phyloP scores from a whole-genome alignment of 2,113 vertebrate species.

The Crotalus helleri region DNA sequence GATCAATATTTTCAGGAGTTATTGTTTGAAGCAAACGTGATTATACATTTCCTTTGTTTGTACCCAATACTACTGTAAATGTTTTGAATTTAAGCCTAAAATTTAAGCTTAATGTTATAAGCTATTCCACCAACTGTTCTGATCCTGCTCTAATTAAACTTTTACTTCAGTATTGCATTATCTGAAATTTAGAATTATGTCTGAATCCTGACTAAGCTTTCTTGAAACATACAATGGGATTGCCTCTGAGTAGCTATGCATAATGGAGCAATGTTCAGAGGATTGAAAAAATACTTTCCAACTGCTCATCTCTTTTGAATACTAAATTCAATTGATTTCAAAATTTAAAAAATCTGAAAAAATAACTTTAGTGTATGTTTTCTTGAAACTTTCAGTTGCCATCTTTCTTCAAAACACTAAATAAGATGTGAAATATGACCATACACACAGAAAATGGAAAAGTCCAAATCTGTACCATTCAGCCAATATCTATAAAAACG shows the following conservation, averaged over 20 bases:
- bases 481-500: background rate
- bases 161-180: background rate
- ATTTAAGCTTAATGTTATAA: background rate
- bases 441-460: background rate
- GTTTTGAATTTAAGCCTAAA: background rate
- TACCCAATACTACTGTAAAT: background rate
- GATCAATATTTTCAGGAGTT: background rate
- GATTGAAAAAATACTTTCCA: background rate
- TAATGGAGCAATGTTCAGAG: background rate
- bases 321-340: background rate
- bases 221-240: background rate
- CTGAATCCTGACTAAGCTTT: background rate
- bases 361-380: background rate
- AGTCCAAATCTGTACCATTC: background rate
- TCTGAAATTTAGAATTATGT: background rate
- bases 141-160: background rate
- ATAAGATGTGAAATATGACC: background rate
- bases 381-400: background rate
- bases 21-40: background rate
- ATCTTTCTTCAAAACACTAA: background rate
- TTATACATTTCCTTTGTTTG: background rate
- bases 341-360: background rate
- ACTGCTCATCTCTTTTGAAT: background rate
- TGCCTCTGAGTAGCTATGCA: background rate
- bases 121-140: background rate